These are phyloP conservation scores for Aselliscus stoliczkanus DNA, from an alignment of 2,797 vertebrate genomes.

Conservation along the genomic window DNA sequence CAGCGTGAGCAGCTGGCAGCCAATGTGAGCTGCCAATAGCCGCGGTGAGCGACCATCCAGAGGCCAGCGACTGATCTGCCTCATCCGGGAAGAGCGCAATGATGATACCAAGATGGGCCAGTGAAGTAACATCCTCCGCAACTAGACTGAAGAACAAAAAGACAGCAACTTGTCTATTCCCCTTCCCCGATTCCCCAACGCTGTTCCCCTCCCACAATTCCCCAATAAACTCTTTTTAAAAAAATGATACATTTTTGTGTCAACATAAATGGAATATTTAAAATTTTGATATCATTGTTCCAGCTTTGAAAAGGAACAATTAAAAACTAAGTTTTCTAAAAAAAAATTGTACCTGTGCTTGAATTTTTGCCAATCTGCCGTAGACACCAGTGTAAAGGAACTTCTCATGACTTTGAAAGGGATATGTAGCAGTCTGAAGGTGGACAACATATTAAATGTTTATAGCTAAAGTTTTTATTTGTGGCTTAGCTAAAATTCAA, in stretches of 20 bases:
- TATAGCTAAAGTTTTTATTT: constrained; percentile 17
- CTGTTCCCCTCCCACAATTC: too few species aligned
- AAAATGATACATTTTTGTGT: constrained; percentile 57
- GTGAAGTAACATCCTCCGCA: too few species aligned
- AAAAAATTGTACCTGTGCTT: constrained; percentile 17
- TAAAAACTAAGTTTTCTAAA: not conserved
- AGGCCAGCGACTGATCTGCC: too few species aligned
- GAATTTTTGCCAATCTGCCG: not conserved
- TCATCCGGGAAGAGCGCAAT: too few species aligned
- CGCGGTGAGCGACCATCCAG: too few species aligned
- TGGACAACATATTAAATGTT: not conserved
- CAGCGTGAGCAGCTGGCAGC: too few species aligned
- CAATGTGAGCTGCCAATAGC: too few species aligned
- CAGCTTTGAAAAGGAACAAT: constrained; percentile 25
- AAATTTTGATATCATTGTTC: constrained; percentile 35
- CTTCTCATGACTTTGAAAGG: not conserved
- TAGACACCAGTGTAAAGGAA: not conserved
- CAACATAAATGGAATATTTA: constrained; percentile 43
- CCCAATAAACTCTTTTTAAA: too few species aligned
- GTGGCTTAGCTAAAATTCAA: constrained; percentile 9
- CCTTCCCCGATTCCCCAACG: too few species aligned
- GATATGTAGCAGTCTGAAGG: not conserved
- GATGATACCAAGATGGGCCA: too few species aligned
- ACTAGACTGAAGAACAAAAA: too few species aligned
- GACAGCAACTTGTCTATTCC: too few species aligned